Evolutionary conservation across 1,140 invertebrate genomes (phyloP), one percentile per base, ranked within the genome.

Genomic region (Wasmannia auropunctata): DNA sequence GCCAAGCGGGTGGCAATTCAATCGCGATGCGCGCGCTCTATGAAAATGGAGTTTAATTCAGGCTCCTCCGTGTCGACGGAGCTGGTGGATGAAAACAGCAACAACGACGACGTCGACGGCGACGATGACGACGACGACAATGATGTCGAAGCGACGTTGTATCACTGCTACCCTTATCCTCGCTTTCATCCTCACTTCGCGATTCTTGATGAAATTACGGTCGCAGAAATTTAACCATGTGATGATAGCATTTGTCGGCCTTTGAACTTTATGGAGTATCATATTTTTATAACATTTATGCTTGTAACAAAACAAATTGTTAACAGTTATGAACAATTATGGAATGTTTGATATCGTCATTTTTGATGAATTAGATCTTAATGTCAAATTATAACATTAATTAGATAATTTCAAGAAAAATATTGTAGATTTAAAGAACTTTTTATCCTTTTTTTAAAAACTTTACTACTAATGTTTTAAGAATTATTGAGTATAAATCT

Each of bases 21-120:
- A 91, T 91, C 89, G 86, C 70, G 87, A 75, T 56, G 74, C 79
- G 79, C 49, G 58, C 72, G 87, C 72, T 87, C 87, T 77, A 84
- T 89, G 87, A 90, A 89, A 90, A 90, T 88, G 67, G 85, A 89
- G 81, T 77, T 91, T 91, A 90, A 91, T 91, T 88, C 90, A 81
- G 75, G 46, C 28, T 51, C 37, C 60, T 75, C 77, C 60, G 49
- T 70, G 63, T 85, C 81, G 72, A 69, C 81, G 60, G 80, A 63
- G 7, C 40, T 34, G 37, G 37, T 40, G 62, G 46, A 51, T 86
- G 77, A 72, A 83, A 86, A 86, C 85, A 58, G 63, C 31, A 81
- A 69, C 79, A 65, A 54, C 77, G 43, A 60, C 43, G 75, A 54
- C 14, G 70, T 56, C 25, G 40, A 60, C 25, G 72, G n/a, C 49